A percentile compares a stretch with the other conserved stretches of the same genome.
These are phyloP conservation scores for Coturnix japonica DNA, from an alignment of 2,113 vertebrate genomes.

Conservation along the genomic window DNA sequence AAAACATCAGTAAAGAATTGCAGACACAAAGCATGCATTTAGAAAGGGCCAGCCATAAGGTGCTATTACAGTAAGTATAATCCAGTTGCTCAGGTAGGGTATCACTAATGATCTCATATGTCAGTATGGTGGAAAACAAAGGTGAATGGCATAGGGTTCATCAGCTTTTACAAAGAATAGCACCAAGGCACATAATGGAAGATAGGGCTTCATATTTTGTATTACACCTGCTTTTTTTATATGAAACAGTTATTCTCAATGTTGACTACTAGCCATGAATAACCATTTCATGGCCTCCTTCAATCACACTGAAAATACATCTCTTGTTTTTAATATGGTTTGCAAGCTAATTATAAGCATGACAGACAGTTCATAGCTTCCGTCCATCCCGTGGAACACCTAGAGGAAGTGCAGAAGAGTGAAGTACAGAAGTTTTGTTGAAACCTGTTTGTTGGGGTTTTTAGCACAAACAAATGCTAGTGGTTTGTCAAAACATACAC, in stretches of 20 bases:
- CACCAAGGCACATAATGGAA: not conserved
- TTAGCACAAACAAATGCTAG: not conserved
- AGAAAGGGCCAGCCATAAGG: not conserved
- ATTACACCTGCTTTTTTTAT: not conserved
- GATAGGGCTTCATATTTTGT: not conserved
- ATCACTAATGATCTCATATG: not conserved
- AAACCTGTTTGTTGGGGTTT: not conserved
- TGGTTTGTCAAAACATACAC: not conserved
- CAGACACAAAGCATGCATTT: not conserved
- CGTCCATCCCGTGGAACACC: not conserved
- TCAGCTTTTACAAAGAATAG: not conserved
- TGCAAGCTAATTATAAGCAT: not conserved
- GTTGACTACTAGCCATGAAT: not conserved
- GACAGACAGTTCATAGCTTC: not conserved
- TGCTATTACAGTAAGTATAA: not conserved
- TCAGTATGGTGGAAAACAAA: not conserved
- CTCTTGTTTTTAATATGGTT: not conserved
- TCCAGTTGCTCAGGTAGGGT: not conserved
- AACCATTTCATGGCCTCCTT: not conserved
- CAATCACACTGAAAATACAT: rapidly evolving
- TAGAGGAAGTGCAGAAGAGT: not conserved
- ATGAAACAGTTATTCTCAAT: not conserved
- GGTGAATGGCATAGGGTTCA: not conserved
- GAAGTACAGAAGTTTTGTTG: not conserved
- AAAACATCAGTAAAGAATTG: not conserved